phyloP scores from a whole-genome alignment of 2,888 invertebrate species.

The Strigamia maritima region DNA sequence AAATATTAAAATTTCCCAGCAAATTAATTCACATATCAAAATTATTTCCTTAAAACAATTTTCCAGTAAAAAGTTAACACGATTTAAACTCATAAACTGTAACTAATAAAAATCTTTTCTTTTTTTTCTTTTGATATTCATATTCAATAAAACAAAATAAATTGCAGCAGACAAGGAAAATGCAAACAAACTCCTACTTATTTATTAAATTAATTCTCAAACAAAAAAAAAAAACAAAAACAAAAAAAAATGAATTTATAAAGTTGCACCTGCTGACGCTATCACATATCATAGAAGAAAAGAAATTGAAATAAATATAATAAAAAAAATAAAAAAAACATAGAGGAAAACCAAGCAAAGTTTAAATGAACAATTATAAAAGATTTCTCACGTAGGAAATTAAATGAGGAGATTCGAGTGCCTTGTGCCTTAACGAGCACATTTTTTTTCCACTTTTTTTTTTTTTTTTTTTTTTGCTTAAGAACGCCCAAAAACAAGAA shows the following conservation, averaged over 20 bases:
- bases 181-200: not conserved
- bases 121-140: not conserved
- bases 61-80: not conserved
- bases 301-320: not conserved
- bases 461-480: not conserved
- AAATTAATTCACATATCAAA: too few species aligned
- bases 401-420: constrained; percentile 2
- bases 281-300: constrained; percentile 20
- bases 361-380: not conserved
- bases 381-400: constrained; percentile 21
- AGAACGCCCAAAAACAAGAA: constrained; percentile 19
- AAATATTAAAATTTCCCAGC: too few species aligned
- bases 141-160: not conserved
- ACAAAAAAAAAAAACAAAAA: not conserved
- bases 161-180: not conserved
- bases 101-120: too few species aligned
- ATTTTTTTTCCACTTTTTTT: not conserved
- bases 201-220: not conserved
- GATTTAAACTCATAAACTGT: not conserved
- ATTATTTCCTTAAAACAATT: not conserved
- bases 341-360: not conserved
- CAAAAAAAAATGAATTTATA: not conserved
- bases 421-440: constrained; percentile 18
- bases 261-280: not conserved
- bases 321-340: not conserved